Evolutionary conservation across 2,888 invertebrate genomes (phyloP), one percentile per base, ranked within the genome.

Genomic region (Ormyrus pomaceus): DNA sequence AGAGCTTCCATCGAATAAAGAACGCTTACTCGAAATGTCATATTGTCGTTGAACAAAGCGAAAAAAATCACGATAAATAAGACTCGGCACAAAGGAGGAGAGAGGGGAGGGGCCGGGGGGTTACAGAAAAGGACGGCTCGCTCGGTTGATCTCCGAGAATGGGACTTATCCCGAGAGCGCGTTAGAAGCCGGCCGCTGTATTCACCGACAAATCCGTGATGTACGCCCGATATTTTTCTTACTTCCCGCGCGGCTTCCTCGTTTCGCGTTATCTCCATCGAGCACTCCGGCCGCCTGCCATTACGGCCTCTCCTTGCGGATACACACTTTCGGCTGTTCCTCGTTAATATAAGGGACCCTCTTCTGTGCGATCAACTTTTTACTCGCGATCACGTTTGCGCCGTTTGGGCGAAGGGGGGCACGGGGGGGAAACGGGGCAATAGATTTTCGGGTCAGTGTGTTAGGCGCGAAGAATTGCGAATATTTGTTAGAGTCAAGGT

Each of bases 181-280:
- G 19, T 1, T 34, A 34, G 34, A 34, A 34, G 68, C 9, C 64
- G 46, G 34, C 10, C 55, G 55, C 34, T 56, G 58, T 71, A 72
- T 72, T 72, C 72, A 72, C 19, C 59, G 66, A 61, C 61, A 78
- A 78, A 78, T 66, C 66, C 77, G 5, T 77, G 66, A 66, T 34
- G 51, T 72, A 77, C 59, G 65, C 13, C 53, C 11, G 45, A 45
- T 34, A 73, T 72, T 78, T 78, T 78, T 78, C 72, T 72, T 77
- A 58, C 65, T 71, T 61, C 71, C 34, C 46, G 51, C 72, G 62
- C 72, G 62, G 4, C 64, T 9, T 45, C 6, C 10, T 48, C 64
- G 59, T 51, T 64, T 70, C 51, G 11, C 61, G 66, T 73, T 72
- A 73, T 72, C 72, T 73, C 53, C 19, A 68, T 66, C 59, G 58